Percentiles rank a stretch among this genome's conserved stretches.
Conservation (phyloP, 2,797 vertebrate species). For the Otolemur crassicaudatus region DNA sequence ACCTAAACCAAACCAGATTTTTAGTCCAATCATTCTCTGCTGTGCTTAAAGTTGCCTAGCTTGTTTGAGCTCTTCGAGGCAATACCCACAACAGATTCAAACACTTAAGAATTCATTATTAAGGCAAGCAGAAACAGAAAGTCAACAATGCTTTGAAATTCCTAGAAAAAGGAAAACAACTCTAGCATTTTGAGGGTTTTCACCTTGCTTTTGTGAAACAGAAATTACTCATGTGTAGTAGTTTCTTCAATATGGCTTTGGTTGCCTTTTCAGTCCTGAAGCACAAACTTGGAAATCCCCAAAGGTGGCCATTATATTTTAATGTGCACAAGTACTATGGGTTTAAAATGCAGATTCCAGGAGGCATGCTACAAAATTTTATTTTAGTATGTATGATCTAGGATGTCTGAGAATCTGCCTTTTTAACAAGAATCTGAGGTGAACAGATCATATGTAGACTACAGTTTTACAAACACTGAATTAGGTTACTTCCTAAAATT, state of each 20-base stretch:
- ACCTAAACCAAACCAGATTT: constrained; percentile 22
- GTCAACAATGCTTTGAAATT: constrained; percentile 4
- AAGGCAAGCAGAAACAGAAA: not conserved
- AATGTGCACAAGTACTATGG: not conserved
- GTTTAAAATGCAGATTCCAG: constrained; percentile 22
- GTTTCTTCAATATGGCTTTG: not conserved
- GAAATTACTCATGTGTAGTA: constrained; percentile 52
- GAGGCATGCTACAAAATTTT: not conserved
- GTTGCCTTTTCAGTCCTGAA: not conserved
- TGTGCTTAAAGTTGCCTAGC: not conserved
- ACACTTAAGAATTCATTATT: constrained; percentile 29
- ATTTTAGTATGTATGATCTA: not conserved
- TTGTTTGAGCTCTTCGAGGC: not conserved
- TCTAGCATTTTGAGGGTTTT: not conserved
- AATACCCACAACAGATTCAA: not conserved
- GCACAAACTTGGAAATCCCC: not conserved
- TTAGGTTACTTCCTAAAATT: not conserved
- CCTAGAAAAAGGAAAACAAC: not conserved
- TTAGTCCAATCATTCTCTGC: not conserved
- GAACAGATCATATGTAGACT: not conserved
- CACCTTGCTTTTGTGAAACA: not conserved
- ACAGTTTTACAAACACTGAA: not conserved
- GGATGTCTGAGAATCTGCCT: not conserved
- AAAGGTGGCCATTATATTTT: not conserved
- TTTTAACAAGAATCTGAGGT: not conserved